Evolutionary conservation across 37 sponge, comb jelly and placozoan species (phyloP), one percentile per base, ranked within the genome.

Genomic region (Spongia lamella): DNA sequence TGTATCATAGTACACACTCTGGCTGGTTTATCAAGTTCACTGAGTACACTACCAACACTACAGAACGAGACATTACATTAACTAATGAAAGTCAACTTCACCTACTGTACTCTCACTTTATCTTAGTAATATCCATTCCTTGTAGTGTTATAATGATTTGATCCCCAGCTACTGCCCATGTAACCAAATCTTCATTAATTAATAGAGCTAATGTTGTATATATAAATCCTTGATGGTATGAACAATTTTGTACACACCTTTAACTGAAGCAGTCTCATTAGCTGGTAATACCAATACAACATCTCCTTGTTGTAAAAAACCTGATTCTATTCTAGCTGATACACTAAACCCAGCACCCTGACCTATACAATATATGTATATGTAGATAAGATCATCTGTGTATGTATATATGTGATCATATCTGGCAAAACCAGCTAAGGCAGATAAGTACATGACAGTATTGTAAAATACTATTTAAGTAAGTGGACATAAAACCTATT

Each of bases 41-140:
- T 92, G 66, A 98, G 58, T 38, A 97, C 92, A 73, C 84, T 91
- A 13, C 98, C 98, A 53, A 79, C 64, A 66, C 96, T 96, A 29
- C 14, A 53, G 57, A 26, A 58, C 68, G 19, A 38, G 22, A 75
- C 29, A 60, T 14, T n/a, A 66, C 36, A 11, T 38, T 7, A 61
- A 16, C 21, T n/a, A 61, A 3, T 39, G n/a, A 38, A 37, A 31
- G 53, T 14, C 15, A 2, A 72, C 63, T 50, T 15, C 50, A 13
- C 30, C 14, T 47, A 21, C 62, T 13, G 30, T 35, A 58, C 29
- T 50, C 67, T 63, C 37, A 94, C 94, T 70, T 79, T 3, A 90
- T 39, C 30, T 90, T 80, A 52, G 66, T 76, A 19, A 63, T 78
- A 22, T 94, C 94, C 0, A 90, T 74, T 38, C 86, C 92, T 21